A percentile compares a stretch with the other conserved stretches of the same genome.
Evolutionary conservation across 2,888 invertebrate species (phyloP).

Genomic region (Acleris laterana): DNA sequence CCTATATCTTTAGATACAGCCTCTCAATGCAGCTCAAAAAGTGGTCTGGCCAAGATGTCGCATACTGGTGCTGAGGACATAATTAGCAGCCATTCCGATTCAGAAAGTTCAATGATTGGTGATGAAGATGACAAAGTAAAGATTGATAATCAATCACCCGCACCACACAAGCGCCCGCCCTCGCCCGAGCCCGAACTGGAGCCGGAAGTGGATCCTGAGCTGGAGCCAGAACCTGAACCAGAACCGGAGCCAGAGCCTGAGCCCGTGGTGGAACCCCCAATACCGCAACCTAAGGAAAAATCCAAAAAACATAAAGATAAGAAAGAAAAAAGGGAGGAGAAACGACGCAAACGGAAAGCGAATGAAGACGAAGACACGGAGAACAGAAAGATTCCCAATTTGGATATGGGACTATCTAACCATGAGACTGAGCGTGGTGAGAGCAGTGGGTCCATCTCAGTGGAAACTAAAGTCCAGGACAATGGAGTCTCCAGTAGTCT

Average conservation of each 20-base stretch:
- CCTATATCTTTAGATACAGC: conserved; percentile 80
- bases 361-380: conserved; percentile 84
- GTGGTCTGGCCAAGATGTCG: conserved; percentile 69
- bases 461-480: conserved; percentile 80
- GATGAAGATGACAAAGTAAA: conserved; percentile 77
- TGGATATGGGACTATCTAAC: conserved; percentile 62
- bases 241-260: conserved; percentile 56
- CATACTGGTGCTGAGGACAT: conserved; percentile 66
- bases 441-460: conserved; percentile 70
- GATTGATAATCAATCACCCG: conserved; percentile 67
- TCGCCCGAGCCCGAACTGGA: conserved; percentile 52
- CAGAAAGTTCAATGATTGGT: conserved; percentile 71
- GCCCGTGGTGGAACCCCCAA: conserved; percentile 61
- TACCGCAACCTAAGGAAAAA: conserved; percentile 70
- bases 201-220: conserved; percentile 56
- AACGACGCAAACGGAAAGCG: conserved; percentile 86
- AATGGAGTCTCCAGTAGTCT: conserved; percentile 82
- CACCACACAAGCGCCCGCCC: conserved; percentile 56
- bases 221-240: conserved; percentile 56
- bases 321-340: conserved; percentile 85
- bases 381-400: conserved; percentile 72
- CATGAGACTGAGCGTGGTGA: conserved; percentile 69
- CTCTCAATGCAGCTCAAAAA: conserved; percentile 80
- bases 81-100: conserved; percentile 76
- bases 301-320: conserved; percentile 82